Evolutionary conservation across 1,140 invertebrate species (phyloP).

Genomic region (Tetraneura akinire): DNA sequence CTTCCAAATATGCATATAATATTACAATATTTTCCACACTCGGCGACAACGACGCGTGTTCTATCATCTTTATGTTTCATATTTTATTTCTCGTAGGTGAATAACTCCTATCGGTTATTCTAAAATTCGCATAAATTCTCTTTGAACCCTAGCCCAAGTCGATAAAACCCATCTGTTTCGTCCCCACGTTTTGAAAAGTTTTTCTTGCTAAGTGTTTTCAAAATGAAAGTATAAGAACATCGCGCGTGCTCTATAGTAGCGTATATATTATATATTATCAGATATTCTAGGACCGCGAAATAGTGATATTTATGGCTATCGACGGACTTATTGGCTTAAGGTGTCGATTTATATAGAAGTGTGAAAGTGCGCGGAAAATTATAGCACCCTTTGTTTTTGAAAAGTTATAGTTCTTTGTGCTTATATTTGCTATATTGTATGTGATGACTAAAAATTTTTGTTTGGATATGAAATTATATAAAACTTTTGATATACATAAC

Average conservation of each 20-base stretch:
- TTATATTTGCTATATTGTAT: not conserved
- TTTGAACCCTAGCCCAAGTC: constrained; percentile 22
- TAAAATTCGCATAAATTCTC: constrained; percentile 44
- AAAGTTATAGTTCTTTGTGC: constrained; percentile 21
- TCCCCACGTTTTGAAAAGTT: constrained; percentile 21
- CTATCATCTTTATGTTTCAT: not conserved
- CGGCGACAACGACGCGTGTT: not conserved
- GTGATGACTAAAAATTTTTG: not conserved
- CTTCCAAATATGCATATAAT: constrained; percentile 45
- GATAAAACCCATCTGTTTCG: constrained; percentile 49
- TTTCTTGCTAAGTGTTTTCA: constrained; percentile 38
- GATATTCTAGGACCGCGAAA: constrained; percentile 8
- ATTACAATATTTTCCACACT: constrained; percentile 44
- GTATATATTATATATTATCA: not conserved
- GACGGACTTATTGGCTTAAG: constrained; percentile 33
- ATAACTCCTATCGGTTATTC: constrained; percentile 41
- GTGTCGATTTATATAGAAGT: constrained; percentile 35
- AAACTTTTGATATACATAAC: not conserved
- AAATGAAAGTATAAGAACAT: constrained; percentile 23
- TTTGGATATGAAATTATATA: constrained; percentile 8
- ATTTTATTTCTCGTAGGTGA: constrained; percentile 35
- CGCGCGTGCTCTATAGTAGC: not conserved
- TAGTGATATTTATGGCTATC: constrained; percentile 34
- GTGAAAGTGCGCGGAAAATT: constrained; percentile 19
- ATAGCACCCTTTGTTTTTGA: constrained; percentile 32